phyloP scores from a whole-genome alignment of 2,113 vertebrate species.

The Tyto alba region DNA sequence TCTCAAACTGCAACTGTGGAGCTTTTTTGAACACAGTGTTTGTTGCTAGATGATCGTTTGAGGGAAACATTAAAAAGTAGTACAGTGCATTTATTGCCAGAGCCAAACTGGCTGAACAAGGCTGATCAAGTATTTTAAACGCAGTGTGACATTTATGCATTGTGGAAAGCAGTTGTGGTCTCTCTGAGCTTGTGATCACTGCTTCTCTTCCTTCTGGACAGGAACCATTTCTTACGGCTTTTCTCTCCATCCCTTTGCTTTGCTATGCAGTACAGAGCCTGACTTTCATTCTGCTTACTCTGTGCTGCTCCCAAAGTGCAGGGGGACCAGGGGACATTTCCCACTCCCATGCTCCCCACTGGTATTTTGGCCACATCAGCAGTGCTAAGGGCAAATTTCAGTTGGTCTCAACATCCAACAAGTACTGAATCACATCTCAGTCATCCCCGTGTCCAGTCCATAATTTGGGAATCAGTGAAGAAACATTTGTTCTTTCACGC shows the following conservation, averaged over 20 bases:
- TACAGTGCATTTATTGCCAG: background rate
- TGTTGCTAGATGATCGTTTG: background rate
- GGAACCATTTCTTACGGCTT: background rate
- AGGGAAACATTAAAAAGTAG: background rate
- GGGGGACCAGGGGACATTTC: background rate
- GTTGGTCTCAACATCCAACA: background rate
- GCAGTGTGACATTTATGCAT: background rate
- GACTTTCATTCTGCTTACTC: background rate
- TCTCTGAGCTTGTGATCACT: background rate
- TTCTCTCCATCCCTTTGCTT: background rate
- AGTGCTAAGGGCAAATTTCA: background rate
- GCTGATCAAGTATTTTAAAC: background rate
- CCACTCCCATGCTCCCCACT: background rate
- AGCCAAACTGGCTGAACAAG: background rate
- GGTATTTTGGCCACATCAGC: background rate
- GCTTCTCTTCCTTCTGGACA: background rate
- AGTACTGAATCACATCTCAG: background rate
- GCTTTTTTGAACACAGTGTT: background rate
- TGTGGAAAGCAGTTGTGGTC: background rate
- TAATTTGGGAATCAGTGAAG: background rate
- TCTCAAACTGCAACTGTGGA: background rate
- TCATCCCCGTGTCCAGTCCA: rapidly evolving
- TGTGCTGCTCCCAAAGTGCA: background rate
- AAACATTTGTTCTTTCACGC: background rate
- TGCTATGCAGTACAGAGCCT: background rate